A percentile compares a stretch with the other conserved stretches of the same genome.
phyloP scores from a whole-genome alignment of 23 tunicate species.

The Ascidia mentula region DNA sequence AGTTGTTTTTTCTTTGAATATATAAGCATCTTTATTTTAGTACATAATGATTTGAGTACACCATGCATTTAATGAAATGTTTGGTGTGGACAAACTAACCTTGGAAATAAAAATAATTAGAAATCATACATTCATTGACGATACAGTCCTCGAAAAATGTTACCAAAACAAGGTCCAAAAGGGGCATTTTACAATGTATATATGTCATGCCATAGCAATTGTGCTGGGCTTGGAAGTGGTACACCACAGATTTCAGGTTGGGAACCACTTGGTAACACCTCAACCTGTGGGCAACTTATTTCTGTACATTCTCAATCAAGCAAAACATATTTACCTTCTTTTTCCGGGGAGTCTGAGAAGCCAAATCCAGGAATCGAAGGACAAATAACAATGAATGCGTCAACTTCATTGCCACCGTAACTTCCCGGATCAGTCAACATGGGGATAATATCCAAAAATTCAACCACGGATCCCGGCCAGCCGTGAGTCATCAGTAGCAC shows the following conservation, averaged over 20 bases:
- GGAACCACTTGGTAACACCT: too few species aligned
- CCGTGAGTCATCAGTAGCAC: constrained; percentile 65
- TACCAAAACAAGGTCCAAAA: too few species aligned
- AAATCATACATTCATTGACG: too few species aligned
- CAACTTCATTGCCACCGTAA: constrained; percentile 79
- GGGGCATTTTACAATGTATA: too few species aligned
- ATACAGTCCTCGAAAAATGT: too few species aligned
- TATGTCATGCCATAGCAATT: too few species aligned
- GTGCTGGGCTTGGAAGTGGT: too few species aligned
- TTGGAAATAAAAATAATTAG: not conserved
- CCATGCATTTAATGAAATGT: too few species aligned
- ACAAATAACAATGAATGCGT: constrained; percentile 56
- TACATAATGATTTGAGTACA: too few species aligned
- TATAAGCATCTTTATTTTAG: not conserved
- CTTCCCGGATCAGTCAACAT: constrained; percentile 55
- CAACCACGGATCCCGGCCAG: constrained; percentile 91
- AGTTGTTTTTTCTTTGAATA: not conserved
- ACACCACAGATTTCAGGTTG: too few species aligned
- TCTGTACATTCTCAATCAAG: too few species aligned
- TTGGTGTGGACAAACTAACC: not conserved
- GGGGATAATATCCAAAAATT: constrained; percentile 62
- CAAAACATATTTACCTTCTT: constrained; percentile 47
- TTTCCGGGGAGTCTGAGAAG: constrained; percentile 80
- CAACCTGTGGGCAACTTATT: too few species aligned
- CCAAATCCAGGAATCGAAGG: constrained; percentile 97